Evolutionary conservation across 30 jellyfish, hydroid and myxozoan genomes (phyloP).

Genomic region (Clytia hemisphaerica): DNA sequence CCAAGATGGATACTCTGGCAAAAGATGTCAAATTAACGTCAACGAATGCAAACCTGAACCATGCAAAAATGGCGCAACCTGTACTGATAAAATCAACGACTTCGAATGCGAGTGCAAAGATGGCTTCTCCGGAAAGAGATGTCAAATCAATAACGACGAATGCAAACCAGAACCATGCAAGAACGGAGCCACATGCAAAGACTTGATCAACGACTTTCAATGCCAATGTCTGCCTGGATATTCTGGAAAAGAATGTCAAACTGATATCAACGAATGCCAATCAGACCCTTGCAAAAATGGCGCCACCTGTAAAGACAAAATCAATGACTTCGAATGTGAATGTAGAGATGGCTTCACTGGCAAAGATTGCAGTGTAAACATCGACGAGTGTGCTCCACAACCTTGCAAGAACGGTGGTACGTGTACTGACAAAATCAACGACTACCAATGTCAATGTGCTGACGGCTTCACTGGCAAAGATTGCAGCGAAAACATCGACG

Average conservation of each 20-base stretch:
- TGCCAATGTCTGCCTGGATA: conserved; percentile 33
- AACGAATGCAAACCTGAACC: too few species aligned
- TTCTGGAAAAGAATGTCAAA: conserved; percentile 26
- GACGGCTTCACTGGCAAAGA: conserved; percentile 33
- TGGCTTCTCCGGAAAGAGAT: conserved; percentile 40
- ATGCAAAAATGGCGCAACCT: too few species aligned
- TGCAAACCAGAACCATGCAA: conserved; percentile 30
- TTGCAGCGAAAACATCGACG: conserved; percentile 35
- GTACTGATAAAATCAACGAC: too few species aligned
- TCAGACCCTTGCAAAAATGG: too few species aligned
- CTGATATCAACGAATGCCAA: conserved; percentile 38
- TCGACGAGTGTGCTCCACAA: conserved; percentile 53
- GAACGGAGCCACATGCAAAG: conserved; percentile 32
- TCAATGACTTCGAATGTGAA: too few species aligned
- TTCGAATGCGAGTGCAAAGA: conserved; percentile 33
- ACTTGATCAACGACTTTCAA: neutral
- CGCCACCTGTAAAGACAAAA: too few species aligned
- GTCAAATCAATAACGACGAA: conserved; percentile 32
- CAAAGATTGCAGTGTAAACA: too few species aligned
- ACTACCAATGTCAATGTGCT: conserved; percentile 25
- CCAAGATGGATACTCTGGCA: conserved; percentile 33
- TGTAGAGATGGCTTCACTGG: too few species aligned
- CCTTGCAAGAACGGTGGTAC: conserved; percentile 62
- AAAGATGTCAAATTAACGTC: conserved; percentile 26
- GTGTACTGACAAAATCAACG: conserved; percentile 51